Conservation (phyloP, 2,797 vertebrate species). For the Amblyraja radiata region DNA sequence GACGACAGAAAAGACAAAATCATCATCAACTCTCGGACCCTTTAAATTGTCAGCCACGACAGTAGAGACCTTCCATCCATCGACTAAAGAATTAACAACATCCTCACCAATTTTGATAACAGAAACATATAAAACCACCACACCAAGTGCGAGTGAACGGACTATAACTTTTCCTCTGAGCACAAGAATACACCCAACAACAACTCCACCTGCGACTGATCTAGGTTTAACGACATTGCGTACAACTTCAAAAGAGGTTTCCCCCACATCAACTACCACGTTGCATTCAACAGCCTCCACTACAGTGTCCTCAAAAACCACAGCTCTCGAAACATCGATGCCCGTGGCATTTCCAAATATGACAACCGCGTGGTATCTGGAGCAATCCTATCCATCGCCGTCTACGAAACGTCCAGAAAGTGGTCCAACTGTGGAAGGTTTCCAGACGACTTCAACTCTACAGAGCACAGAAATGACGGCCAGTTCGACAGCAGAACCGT, state of each 20-base stretch:
- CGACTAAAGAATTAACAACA: constrained; percentile 42
- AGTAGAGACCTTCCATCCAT: constrained; percentile 41
- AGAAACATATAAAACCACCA: constrained; percentile 42
- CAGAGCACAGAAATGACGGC: neutral
- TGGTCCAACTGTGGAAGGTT: neutral
- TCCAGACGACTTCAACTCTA: neutral
- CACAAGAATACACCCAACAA: neutral
- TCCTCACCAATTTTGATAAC: constrained; percentile 42
- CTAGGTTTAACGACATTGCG: neutral
- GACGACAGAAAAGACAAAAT: constrained; percentile 44
- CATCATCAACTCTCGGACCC: constrained; percentile 40
- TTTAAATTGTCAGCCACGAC: constrained; percentile 40
- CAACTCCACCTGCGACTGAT: neutral
- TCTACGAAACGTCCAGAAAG: neutral
- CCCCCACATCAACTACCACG: neutral
- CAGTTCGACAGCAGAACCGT: neutral
- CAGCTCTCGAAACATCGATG: constrained; percentile 42
- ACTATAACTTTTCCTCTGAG: neutral
- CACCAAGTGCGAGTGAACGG: constrained; percentile 34
- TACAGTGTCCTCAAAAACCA: constrained; percentile 24
- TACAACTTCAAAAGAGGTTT: neutral
- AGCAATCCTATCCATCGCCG: neutral
- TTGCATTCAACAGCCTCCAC: neutral
- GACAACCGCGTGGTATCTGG: neutral
- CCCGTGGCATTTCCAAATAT: neutral